Base-by-base conservation (phyloP, 2,113 vertebrate species). In the Corythaeola cristata region DNA sequence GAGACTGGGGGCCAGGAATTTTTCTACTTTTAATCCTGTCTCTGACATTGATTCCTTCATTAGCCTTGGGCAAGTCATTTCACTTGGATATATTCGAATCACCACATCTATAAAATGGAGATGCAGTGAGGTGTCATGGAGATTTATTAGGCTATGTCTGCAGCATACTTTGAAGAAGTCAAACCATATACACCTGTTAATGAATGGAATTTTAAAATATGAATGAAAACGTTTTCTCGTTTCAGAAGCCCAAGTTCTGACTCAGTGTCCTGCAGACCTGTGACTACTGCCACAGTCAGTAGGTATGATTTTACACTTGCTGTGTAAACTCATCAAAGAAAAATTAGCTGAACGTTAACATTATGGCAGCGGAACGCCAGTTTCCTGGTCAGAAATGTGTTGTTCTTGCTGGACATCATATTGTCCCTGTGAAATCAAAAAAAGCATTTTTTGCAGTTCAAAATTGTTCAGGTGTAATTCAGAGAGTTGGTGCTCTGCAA, bases 21-120 rank as follows among this genome's bases (percentile, higher is more conserved):
- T 95, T 96, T 96, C 96, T 93, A 89, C 96, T 96, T 96, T 96
- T 97, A 97, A 97, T 97, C 94, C 95, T 91, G 63, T 88, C 94
- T 96, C 87, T 97, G 96, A 97, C 95, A 95, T 96, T 97, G 95
- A 96, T 95, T 97, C 97, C 81, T 92, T 97, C 95, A 97, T 96
- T 97, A 96, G 96, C 96, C 96, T 96, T 97, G 96, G 96, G 96
- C 97, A 96, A 97, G 97, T 97, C 96, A 97, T 97, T 97, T 95
- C 96, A 95, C 95, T 97, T 97, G 92, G 94, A 94, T 96, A 95
- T 96, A 95, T 97, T 94, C 30, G 96, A 97, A 96, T 97, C 86
- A 96, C 91, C 95, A 95, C 95, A 95, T 96, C 94, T 96, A 96
- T 97, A 96, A 96, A 96, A 94, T 95, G 84, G 95, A 96, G 93